Evolutionary conservation across 1,140 invertebrate genomes (phyloP), one percentile per base, ranked within the genome.

Genomic region (Drosophila serrata): DNA sequence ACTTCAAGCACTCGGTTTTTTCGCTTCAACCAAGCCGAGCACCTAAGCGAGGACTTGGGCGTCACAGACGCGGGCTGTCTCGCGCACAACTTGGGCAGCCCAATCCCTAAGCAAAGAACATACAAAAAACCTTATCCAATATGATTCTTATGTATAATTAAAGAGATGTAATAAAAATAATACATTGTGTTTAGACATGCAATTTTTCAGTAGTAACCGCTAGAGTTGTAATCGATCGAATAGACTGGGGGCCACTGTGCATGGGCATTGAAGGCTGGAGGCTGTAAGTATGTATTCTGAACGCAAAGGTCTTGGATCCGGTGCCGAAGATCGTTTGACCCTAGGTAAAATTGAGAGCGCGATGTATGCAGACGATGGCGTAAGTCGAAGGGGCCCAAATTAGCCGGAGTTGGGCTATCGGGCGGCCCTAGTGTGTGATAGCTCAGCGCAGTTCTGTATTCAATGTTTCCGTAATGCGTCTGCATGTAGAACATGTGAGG

Each of bases 311-410:
- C 42, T 6, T 55, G 57, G 4, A 63, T 75, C 9, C 40, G 35
- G 31, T 75, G 58, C 5, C 35, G 58, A 27, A 74, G 11, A 48
- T 75, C 59, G 27, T 63, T n/a, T 4, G 35, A 33, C 2, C 37
- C 31, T 12, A 74, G 29, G 29, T 35, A 46, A 33, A 3, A 7
- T 8, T 37, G 5, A 3, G 63, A 62, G n/a, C 42, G 61, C 4
- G 43, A 35, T 4, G 27, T 53, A 11, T 33, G 35, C 24, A 75
- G 40, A n/a, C 70, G 70, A 17, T 33, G 55, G 22, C 35, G 33
- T 4, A 75, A 9, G 31, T 75, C 48, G 24, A 35, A 17, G 15
- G 69, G 35, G 6, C 2, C 57, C 19, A 55, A 27, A 9, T 31
- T 8, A 13, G 9, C 56, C 12, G 46, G 6, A 27, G 13, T 39